Percentiles rank a stretch among this genome's conserved stretches.
These are phyloP conservation scores for Hesperophylax magnus DNA, from an alignment of 1,140 invertebrate species.

Conservation along the genomic window DNA sequence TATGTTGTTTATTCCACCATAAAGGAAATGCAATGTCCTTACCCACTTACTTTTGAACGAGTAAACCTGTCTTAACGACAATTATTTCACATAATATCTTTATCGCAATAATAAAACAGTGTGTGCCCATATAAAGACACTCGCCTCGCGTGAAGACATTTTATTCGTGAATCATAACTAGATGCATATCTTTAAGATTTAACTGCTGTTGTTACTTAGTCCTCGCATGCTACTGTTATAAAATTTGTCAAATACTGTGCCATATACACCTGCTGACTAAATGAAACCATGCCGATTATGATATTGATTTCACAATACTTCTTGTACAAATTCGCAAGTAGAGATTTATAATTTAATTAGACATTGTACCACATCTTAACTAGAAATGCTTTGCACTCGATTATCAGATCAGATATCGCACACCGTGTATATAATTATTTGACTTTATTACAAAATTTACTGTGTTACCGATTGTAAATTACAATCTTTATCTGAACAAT, in stretches of 20 bases:
- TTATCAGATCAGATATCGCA: not conserved
- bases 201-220: not conserved
- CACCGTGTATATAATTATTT: constrained; percentile 15
- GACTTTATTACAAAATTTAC: not conserved
- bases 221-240: constrained; percentile 9
- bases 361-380: not conserved
- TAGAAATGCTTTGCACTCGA: constrained; percentile 13
- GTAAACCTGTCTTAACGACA: not conserved
- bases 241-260: constrained; percentile 28
- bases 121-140: constrained; percentile 45
- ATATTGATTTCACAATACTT: constrained; percentile 12
- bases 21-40: constrained; percentile 15
- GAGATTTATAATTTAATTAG: constrained; percentile 14
- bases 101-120: constrained; percentile 34
- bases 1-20: not conserved
- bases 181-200: constrained; percentile 4
- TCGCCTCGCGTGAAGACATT: constrained; percentile 17
- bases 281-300: constrained; percentile 13
- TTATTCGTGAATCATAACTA: constrained; percentile 21
- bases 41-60: not conserved
- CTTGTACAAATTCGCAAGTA: not conserved
- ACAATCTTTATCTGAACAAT: not conserved
- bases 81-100: not conserved
- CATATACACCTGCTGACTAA: constrained; percentile 1
- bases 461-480: constrained; percentile 7